Percentiles rank a stretch among this genome's conserved stretches.
These are phyloP conservation scores for Hyperopisus bebe DNA, from an alignment of 2,113 vertebrate genomes.

Conservation along the genomic window DNA sequence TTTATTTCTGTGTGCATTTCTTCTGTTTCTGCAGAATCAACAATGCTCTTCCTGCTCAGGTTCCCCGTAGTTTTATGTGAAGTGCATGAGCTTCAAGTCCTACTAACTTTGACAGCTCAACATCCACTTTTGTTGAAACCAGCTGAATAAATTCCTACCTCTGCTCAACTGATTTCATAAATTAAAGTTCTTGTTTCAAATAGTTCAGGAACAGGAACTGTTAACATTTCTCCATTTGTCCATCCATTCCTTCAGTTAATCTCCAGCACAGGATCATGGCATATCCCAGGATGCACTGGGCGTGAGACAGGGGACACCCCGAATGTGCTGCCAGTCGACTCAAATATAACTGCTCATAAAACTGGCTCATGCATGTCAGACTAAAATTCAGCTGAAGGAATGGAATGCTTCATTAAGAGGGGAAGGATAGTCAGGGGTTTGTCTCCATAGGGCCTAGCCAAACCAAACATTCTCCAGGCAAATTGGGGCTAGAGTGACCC, in stretches of 20 bases:
- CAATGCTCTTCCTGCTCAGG: not conserved
- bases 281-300: not conserved
- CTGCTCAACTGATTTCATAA: not conserved
- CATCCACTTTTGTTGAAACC: not conserved
- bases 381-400: not conserved
- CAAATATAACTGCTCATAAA: not conserved
- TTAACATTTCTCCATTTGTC: not conserved
- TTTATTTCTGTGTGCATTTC: not conserved
- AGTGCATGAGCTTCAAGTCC: not conserved
- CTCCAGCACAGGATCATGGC: not conserved
- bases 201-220: not conserved
- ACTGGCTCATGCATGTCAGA: not conserved
- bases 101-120: not conserved
- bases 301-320: not conserved
- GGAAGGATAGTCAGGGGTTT: not conserved
- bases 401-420: not conserved
- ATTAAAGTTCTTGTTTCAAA: not conserved
- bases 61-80: not conserved
- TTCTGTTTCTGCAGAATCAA: not conserved
- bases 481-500: not conserved
- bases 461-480: not conserved
- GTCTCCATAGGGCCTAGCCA: not conserved
- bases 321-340: not conserved
- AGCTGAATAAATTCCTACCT: not conserved
- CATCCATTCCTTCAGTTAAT: not conserved